Evolutionary conservation across 2,113 vertebrate genomes (phyloP), one percentile per base, ranked within the genome.

Genomic region (Pseudorasbora parva): DNA sequence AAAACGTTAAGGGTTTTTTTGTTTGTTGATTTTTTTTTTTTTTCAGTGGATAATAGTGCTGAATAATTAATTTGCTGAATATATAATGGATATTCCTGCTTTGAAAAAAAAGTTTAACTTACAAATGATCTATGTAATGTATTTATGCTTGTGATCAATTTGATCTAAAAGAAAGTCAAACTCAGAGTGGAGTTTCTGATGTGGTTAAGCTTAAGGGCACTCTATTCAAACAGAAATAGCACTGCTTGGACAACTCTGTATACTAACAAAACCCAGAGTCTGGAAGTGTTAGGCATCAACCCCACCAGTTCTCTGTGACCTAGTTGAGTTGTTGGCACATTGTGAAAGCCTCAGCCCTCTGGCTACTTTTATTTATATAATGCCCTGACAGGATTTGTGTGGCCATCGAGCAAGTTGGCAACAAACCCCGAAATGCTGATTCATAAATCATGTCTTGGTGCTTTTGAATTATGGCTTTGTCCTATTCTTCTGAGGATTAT

Each of bases 241-340:
- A 85, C 64, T 78, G 82, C 78, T 21, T 88, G 79, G 81, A 78
- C 75, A 82, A 64, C 12, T 85, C 72, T 82, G 82, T 57, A 84
- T 80, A 85, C 59, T 71, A 87, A 87, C 84, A 76, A 66, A 85
- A 82, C 43, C 33, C 71, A 45, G 49, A 56, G 56, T 76, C 79
- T 75, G 14, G 78, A 76, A 78, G 82, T 84, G 85, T 57, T 72
- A 37, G 54, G 23, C 84, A 69, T 85, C 68, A 72, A 82, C 73
- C 88, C 86, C 78, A 87, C 87, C 60, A 41, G 90, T 86, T 88
- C 88, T 86, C 85, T 87, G 60, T 92, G 91, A 91, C 92, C 90
- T 92, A 92, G 89, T 93, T 94, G 87, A 85, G 84, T 83, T 89
- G 78, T 91, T 91, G 90, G 86, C 87, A 86, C 78, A 80, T 74